These are phyloP conservation scores for Eidolon dupreanum DNA, from an alignment of 2,797 vertebrate species.

Conservation along the genomic window DNA sequence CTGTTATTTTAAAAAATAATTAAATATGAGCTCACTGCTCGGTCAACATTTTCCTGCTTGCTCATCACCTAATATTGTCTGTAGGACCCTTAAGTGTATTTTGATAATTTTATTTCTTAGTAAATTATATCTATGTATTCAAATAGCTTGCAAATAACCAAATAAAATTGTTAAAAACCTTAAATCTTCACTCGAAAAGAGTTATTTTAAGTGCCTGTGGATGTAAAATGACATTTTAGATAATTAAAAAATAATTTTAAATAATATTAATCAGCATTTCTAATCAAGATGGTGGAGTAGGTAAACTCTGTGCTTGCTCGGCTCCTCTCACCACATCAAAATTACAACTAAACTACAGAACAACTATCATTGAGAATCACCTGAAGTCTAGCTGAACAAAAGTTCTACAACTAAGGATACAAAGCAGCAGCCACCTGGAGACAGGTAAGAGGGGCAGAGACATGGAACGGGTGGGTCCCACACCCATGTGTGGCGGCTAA, in stretches of 20 bases:
- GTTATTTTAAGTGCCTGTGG: not conserved
- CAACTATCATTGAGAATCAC: too few species aligned
- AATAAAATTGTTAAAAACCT: not conserved
- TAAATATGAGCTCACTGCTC: not conserved
- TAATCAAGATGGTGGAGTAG: too few species aligned
- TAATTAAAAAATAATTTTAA: slow-evolving; percentile 67
- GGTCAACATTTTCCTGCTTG: not conserved
- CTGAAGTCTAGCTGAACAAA: too few species aligned
- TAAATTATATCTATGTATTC: not conserved
- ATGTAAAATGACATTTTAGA: slow-evolving; percentile 50
- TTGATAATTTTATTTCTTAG: not conserved
- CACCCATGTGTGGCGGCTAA: too few species aligned
- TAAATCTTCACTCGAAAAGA: slow-evolving; percentile 45
- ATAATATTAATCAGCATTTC: slow-evolving; percentile 50
- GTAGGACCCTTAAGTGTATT: not conserved
- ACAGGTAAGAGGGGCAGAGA: too few species aligned
- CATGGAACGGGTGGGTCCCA: too few species aligned
- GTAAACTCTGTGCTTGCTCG: too few species aligned
- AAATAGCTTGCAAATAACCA: not conserved
- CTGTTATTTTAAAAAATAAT: not conserved
- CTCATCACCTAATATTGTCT: not conserved
- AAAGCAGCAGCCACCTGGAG: too few species aligned
- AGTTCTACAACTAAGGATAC: too few species aligned
- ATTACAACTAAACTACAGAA: not conserved
- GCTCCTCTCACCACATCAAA: too few species aligned